phyloP scores from a whole-genome alignment of 2,797 vertebrate genomes.

The Melanotaenia boesemani region DNA sequence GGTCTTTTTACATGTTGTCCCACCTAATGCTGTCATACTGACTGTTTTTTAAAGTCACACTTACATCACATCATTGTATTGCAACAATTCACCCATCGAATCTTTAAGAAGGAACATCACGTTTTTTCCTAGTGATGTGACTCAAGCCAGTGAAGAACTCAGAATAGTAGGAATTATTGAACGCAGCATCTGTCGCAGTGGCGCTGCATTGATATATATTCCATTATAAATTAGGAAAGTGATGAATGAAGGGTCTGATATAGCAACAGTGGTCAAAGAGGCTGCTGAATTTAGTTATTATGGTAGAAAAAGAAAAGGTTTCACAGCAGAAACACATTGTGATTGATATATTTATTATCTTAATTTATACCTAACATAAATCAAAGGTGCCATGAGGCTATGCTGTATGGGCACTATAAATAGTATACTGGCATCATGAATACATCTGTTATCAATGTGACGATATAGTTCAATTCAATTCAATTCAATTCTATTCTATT shows the following conservation, averaged over 20 bases:
- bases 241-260: constrained; percentile 17
- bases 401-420: background rate
- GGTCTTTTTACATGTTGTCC: background rate
- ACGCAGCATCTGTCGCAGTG: constrained; percentile 8
- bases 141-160: constrained; percentile 5
- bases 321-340: background rate
- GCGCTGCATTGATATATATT: constrained; percentile 19
- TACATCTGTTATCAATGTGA: no score
- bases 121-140: background rate
- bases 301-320: background rate
- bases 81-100: background rate
- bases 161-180: background rate
- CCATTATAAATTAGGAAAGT: constrained; percentile 32
- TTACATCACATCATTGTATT: background rate
- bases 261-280: constrained; percentile 19
- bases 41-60: background rate
- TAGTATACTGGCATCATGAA: background rate
- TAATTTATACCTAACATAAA: constrained; percentile 11
- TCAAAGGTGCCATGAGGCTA: background rate
- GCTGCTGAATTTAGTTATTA: background rate
- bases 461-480: constrained; percentile 5
- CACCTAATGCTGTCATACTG: background rate
- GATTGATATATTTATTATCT: background rate
- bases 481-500: constrained; percentile 14
- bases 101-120: background rate